A percentile compares a stretch with the other conserved stretches of the same genome.
Conservation (phyloP, 2,113 vertebrate genomes). For the Prochilodus magdalenae region DNA sequence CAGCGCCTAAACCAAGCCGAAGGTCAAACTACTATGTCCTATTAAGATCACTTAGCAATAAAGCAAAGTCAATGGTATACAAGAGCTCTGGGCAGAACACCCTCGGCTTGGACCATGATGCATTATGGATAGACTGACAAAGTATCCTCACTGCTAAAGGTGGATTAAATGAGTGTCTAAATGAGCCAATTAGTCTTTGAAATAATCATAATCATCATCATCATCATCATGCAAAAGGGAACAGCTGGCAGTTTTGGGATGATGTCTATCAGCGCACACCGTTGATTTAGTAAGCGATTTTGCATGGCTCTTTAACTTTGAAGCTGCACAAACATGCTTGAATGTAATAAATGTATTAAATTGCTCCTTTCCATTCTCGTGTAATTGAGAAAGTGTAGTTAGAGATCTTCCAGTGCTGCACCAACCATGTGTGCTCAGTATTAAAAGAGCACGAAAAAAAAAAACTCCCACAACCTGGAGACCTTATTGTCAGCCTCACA, state of each 20-base stretch:
- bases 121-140: neutral
- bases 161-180: neutral
- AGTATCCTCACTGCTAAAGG: neutral
- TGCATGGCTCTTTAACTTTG: neutral
- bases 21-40: no score
- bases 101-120: neutral
- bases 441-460: neutral
- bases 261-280: neutral
- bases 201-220: no score
- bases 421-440: neutral
- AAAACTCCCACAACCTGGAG: neutral
- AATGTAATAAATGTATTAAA: neutral
- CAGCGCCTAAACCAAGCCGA: no score
- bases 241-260: neutral
- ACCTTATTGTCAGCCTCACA: neutral
- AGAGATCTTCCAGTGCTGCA: neutral
- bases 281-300: neutral
- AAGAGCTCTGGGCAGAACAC: neutral
- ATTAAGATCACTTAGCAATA: neutral
- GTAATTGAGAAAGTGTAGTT: neutral
- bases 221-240: neutral
- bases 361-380: neutral
- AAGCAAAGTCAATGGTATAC: neutral
- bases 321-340: constrained; percentile 14
- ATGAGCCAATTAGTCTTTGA: neutral